Evolutionary conservation across 2,888 invertebrate species (phyloP).

Genomic region (Drosophila neonasuta): DNA sequence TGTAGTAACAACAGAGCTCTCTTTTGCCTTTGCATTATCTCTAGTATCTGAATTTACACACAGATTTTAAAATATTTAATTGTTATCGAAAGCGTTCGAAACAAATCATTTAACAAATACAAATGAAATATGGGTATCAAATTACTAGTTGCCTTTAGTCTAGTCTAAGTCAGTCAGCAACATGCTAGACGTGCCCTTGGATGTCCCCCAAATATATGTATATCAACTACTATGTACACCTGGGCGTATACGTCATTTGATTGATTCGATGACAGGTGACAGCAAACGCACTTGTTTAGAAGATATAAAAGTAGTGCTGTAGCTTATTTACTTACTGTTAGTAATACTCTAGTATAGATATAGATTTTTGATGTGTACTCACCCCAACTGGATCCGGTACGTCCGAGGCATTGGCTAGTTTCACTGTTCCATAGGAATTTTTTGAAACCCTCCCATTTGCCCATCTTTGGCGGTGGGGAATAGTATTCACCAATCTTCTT

Average conservation of each 20-base stretch:
- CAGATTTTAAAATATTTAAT: neutral
- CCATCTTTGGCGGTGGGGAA: conserved; percentile 90
- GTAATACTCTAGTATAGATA: neutral
- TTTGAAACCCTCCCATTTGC: conserved; percentile 92
- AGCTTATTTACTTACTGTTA: neutral
- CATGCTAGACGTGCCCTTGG: conserved; percentile 30
- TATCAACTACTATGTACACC: conserved; percentile 6
- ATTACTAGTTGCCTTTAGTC: neutral
- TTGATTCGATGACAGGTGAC: conserved; percentile 36
- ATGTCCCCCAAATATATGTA: conserved; percentile 36
- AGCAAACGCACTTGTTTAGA: neutral
- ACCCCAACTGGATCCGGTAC: conserved; percentile 97
- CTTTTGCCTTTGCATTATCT: neutral
- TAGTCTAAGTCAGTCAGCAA: neutral
- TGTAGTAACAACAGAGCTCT: neutral
- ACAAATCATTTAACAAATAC: neutral
- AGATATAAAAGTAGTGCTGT: neutral
- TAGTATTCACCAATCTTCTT: conserved; percentile 90
- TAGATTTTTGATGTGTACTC: conserved; percentile 83
- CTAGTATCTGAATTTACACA: neutral
- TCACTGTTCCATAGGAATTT: conserved; percentile 95
- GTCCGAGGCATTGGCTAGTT: conserved; percentile 94
- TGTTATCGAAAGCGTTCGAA: neutral
- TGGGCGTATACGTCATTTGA: conserved; percentile 50
- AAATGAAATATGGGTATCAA: neutral